These are phyloP conservation scores for Pollenia labialis DNA, from an alignment of 2,888 invertebrate genomes.

Conservation along the genomic window DNA sequence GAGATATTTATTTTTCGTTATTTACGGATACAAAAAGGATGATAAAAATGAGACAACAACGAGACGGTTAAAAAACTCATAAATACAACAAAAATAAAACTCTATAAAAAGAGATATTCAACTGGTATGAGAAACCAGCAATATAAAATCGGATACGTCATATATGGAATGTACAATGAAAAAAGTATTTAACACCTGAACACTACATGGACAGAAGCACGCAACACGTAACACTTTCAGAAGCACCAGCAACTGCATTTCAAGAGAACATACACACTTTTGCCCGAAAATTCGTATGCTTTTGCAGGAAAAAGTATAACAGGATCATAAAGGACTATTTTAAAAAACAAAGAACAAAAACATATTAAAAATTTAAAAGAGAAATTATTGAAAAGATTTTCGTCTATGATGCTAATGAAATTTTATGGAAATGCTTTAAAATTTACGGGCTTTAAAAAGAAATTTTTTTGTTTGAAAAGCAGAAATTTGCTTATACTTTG, in stretches of 20 bases:
- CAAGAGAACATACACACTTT: background rate
- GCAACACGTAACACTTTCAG: constrained; percentile 52
- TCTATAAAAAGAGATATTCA: constrained; percentile 11
- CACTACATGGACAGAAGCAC: constrained; percentile 50
- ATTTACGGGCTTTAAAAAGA: background rate
- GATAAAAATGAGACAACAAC: constrained; percentile 57
- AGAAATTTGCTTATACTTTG: background rate
- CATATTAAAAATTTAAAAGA: background rate
- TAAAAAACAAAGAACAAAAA: background rate
- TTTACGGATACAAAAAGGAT: constrained; percentile 1
- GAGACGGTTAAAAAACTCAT: constrained; percentile 75
- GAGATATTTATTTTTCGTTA: background rate
- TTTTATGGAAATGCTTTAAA: constrained; percentile 2
- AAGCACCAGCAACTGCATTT: constrained; percentile 14
- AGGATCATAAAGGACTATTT: constrained; percentile 36
- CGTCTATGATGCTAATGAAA: constrained; percentile 8
- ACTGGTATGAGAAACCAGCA: background rate
- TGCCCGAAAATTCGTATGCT: background rate
- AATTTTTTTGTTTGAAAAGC: background rate
- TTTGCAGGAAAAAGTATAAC: constrained; percentile 15
- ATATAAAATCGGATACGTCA: background rate
- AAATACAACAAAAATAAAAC: constrained; percentile 62
- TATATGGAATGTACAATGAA: constrained; percentile 36
- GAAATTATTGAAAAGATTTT: constrained; percentile 19
- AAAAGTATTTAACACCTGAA: constrained; percentile 73